Conservation (phyloP, 2,888 invertebrate species). For the Platypus cylindrus region DNA sequence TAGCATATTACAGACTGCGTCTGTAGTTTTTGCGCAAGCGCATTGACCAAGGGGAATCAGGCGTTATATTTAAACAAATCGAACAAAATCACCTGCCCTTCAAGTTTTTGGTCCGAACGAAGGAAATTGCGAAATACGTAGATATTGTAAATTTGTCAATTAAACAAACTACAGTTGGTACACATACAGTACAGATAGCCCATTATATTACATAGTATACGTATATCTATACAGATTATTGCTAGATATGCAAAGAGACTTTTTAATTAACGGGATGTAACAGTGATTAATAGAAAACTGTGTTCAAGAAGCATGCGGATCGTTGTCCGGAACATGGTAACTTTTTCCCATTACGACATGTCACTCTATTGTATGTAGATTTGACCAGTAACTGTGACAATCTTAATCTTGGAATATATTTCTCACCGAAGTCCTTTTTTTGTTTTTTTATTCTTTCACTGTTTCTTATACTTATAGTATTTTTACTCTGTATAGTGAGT, state of each 20-base stretch:
- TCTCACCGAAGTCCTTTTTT: conserved; percentile 19
- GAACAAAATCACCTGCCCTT: too few relatives aligned
- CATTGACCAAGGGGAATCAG: too few relatives aligned
- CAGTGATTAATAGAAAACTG: conserved; percentile 35
- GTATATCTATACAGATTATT: conserved; percentile 16
- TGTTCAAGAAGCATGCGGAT: conserved; percentile 34
- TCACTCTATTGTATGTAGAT: conserved; percentile 39
- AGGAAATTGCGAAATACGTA: conserved; percentile 9
- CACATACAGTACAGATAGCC: too few relatives aligned
- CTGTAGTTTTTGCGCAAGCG: too few relatives aligned
- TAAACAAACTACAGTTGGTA: conserved; percentile 10
- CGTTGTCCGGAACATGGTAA: conserved; percentile 29
- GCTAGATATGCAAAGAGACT: conserved; percentile 31
- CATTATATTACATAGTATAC: too few relatives aligned
- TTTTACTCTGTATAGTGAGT: too few relatives aligned
- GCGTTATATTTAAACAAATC: too few relatives aligned
- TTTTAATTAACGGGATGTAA: conserved; percentile 38
- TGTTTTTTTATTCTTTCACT: conserved; percentile 8
- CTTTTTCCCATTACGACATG: conserved; percentile 36
- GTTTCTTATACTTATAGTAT: too few relatives aligned
- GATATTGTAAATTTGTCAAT: conserved; percentile 16
- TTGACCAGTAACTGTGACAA: conserved; percentile 36
- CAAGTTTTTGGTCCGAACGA: too few relatives aligned
- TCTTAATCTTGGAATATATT: conserved; percentile 29
- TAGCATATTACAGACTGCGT: too few relatives aligned